Evolutionary conservation across 2,113 vertebrate species (phyloP), one percentile per base, ranked within the genome.

Genomic region (Geothlypis trichas): DNA sequence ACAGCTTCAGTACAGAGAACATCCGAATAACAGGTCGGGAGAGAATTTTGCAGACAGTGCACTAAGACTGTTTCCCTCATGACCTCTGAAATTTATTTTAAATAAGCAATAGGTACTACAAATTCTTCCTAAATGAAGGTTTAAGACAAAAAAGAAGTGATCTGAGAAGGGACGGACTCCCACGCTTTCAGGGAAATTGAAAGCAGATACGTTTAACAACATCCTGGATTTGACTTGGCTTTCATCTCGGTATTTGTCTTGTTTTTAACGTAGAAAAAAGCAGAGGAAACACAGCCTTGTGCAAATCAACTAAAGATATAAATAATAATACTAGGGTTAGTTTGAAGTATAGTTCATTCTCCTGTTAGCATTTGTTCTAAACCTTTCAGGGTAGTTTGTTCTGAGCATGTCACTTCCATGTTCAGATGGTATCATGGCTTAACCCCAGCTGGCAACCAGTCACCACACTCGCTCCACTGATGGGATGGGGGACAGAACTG

Each of bases 1-100:
- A 72, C 15, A 68, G 24, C 21, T 94, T 80, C 46, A 47, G 41
- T 51, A 35, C 69, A 44, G 28, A 44, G 41, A 95, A 59, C 49
- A 88, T 35, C 27, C 76, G 54, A 75, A 47, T 42, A 82, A 63
- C 10, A 61, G 10, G 10, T 8, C 31, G 2, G 16, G 62, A 89
- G n/a, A 44, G 4, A 84, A 37, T 42, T 90, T 96, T 94, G 90
- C 57, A 76, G 21, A 75, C 54, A 59, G 9, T 55, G 26, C 19
- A 19, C 9, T 13, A 84, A 83, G 63, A 65, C 10, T 63, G 37
- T 37, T 82, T 28, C 11, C 9, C 41, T 39, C 35, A 61, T 86
- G 89, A 85, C 21, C 31, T 59, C 35, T 89, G 61, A 76, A 73
- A 82, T 65, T 79, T 30, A 69, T 68, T 91, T 84, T 49, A 87